These are phyloP conservation scores for Anoplius nigerrimus DNA, from an alignment of 2,888 invertebrate species.

Conservation along the genomic window DNA sequence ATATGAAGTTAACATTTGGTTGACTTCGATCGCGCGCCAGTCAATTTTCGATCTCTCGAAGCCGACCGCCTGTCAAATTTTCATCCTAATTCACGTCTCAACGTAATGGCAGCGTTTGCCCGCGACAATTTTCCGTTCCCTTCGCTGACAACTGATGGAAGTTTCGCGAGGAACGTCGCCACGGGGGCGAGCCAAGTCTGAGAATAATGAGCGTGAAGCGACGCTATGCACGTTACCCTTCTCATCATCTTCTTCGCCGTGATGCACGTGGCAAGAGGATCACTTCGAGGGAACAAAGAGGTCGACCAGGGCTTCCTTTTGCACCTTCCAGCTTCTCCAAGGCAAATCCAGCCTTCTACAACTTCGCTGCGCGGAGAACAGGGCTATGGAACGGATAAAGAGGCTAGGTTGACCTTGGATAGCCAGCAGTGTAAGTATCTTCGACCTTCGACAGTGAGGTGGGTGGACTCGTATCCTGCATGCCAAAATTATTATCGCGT, in stretches of 20 bases:
- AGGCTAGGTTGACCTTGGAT: no score
- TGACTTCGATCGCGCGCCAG: background rate
- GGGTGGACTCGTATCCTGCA: no score
- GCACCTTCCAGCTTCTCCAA: no score
- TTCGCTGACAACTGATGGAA: constrained; percentile 1
- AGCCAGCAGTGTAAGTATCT: no score
- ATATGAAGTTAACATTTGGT: no score
- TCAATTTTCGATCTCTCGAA: background rate
- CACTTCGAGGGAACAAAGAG: background rate
- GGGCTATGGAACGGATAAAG: no score
- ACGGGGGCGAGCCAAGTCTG: background rate
- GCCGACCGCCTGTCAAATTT: background rate
- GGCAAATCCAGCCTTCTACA: no score
- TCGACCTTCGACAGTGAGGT: no score
- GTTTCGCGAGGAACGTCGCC: constrained; percentile 1
- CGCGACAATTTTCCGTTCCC: background rate
- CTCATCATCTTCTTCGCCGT: constrained; percentile 11
- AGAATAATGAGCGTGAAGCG: constrained; percentile 4
- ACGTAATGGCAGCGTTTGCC: background rate
- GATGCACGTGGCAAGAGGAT: constrained; percentile 19
- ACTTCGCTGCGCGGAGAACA: no score
- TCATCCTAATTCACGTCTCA: background rate
- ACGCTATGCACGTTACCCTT: constrained; percentile 16
- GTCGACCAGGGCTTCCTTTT: no score
- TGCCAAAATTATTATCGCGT: no score